Conservation (phyloP, 1,140 invertebrate species). For the Heliconius nattereri region DNA sequence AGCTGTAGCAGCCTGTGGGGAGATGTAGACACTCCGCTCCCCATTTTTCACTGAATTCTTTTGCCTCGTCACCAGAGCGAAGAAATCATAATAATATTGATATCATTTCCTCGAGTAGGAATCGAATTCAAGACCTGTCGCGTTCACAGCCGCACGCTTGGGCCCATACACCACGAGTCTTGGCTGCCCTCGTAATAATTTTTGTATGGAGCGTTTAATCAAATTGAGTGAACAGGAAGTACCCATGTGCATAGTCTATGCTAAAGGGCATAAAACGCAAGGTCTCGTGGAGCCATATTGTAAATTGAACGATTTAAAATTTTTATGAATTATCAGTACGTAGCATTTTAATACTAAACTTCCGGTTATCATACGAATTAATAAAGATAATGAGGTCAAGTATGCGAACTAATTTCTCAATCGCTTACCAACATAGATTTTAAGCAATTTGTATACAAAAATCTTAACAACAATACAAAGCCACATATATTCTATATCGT, state of each 20-base stretch:
- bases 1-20: too few species aligned
- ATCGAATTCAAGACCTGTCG: too few species aligned
- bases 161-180: too few species aligned
- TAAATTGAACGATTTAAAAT: neutral
- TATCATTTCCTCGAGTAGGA: too few species aligned
- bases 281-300: neutral
- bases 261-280: constrained; percentile 14
- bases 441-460: neutral
- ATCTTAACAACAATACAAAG: neutral
- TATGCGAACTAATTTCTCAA: neutral
- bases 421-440: neutral
- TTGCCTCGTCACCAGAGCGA: too few species aligned
- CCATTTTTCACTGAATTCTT: too few species aligned
- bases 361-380: neutral
- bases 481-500: neutral
- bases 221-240: constrained; percentile 3
- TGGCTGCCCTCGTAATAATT: too few species aligned
- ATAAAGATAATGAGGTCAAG: neutral
- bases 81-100: too few species aligned
- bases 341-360: neutral
- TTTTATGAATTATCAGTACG: neutral
- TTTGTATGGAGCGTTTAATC: too few species aligned
- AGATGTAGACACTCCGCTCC: too few species aligned
- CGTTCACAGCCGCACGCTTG: too few species aligned
- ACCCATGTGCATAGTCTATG: neutral